Base-by-base conservation (phyloP, 2,888 invertebrate genomes). In the Entomobrya multifasciata region DNA sequence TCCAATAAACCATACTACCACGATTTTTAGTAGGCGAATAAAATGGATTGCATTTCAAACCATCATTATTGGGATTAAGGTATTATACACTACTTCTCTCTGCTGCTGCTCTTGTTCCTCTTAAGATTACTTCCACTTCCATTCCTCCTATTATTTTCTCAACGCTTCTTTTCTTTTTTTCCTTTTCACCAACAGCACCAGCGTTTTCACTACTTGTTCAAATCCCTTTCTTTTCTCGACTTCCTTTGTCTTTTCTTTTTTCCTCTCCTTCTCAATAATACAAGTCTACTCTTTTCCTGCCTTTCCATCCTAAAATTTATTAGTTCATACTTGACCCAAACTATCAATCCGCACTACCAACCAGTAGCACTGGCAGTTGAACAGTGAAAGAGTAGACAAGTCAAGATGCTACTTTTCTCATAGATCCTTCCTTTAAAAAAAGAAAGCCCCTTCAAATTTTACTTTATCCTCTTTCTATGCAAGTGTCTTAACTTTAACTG, bases 11-110 rank as follows among this genome's bases (percentile, higher is more conserved):
- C 49, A 17, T 47, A 78, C 8, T 47, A 78, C 27, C 49, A 70
- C 15, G 44, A 17, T 67, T 79, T 79, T 27, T 44, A 44, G 60
- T 17, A 67, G 20, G 6, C 52, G 20, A 77, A 57, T 62, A 47
- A 60, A 85, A 70, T 47, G 74, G 80, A 55, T 80, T 74, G 36
- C 65, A 78, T 74, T 78, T 67, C 84, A 78, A 77, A 83, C 57
- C 67, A 86, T 86, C 86, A 81, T 86, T 80, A 86, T 86, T 76
- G 86, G 74, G 76, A 80, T 86, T 86, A 86, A 76, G 81, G 80
- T 70, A 81, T 86, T 86, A 86, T 76, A 74, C 52, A 30, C 36
- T 62, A 27, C 6, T 62, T 15, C 62, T 62, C 67, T 44, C 41
- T 67, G 2, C 74, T 36, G 8, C 36, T 36, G 8, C 36, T 36